A percentile compares a stretch with the other conserved stretches of the same genome.
phyloP scores from a whole-genome alignment of 2,888 invertebrate genomes.

The Chrysolina oricalcia region DNA sequence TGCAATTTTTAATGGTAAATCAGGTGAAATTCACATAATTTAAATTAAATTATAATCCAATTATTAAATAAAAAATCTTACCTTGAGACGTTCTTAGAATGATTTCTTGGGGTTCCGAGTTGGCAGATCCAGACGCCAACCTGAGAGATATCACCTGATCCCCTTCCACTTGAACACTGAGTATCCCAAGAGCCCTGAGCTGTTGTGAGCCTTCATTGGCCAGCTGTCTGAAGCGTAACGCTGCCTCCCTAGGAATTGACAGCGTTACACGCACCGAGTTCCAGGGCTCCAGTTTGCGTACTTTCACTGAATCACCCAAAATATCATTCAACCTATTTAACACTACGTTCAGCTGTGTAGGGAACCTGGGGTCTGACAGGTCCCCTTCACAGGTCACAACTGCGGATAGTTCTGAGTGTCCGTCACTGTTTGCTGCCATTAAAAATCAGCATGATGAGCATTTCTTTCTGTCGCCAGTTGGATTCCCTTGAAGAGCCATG shows the following conservation, averaged over 20 bases:
- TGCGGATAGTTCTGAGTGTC: slow-evolving; percentile 80
- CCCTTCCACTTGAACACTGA: slow-evolving; percentile 95
- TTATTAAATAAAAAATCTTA: slow-evolving; percentile 47
- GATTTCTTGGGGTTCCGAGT: slow-evolving; percentile 82
- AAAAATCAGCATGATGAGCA: slow-evolving; percentile 61
- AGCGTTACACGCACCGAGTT: slow-evolving; percentile 98
- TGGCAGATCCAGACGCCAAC: slow-evolving; percentile 76
- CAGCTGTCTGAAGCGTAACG: slow-evolving; percentile 90
- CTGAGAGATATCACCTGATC: slow-evolving; percentile 85
- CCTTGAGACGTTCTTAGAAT: slow-evolving; percentile 76
- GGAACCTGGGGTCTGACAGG: slow-evolving; percentile 90
- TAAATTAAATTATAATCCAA: too few relatives aligned
- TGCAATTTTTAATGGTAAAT: too few relatives aligned
- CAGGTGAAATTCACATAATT: too few relatives aligned
- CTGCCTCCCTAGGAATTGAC: slow-evolving; percentile 97
- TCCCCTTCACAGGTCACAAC: slow-evolving; percentile 95
- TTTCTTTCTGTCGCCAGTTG: slow-evolving; percentile 47
- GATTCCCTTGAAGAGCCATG: slow-evolving; percentile 57
- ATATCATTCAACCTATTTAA: slow-evolving; percentile 85
- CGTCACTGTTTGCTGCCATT: slow-evolving; percentile 92
- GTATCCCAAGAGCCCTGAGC: slow-evolving; percentile 92
- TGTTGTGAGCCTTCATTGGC: slow-evolving; percentile 93
- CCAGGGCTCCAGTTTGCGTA: slow-evolving; percentile 96
- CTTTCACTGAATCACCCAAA: slow-evolving; percentile 76
- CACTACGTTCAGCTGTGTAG: slow-evolving; percentile 84